phyloP scores from a whole-genome alignment of 1,140 invertebrate genomes.

The Drosophila elegans region DNA sequence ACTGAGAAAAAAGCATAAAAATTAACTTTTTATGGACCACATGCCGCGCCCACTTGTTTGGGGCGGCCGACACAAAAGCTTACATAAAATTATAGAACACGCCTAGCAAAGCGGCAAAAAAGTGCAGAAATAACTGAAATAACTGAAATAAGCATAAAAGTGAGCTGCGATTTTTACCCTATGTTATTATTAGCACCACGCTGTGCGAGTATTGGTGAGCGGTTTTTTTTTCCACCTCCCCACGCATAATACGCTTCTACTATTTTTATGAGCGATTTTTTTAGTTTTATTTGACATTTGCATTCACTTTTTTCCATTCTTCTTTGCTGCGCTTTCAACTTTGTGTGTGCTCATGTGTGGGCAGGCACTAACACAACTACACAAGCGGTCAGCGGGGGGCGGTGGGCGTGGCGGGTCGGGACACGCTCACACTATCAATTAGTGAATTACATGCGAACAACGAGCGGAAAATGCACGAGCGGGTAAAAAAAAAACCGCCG shows the following conservation, averaged over 20 bases:
- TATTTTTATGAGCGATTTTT: constrained; percentile 71
- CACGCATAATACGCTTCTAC: constrained; percentile 66
- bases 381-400: constrained; percentile 38
- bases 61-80: constrained; percentile 26
- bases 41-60: constrained; percentile 58
- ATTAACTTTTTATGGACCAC: constrained; percentile 22
- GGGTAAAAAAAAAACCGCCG: constrained; percentile 42
- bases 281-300: constrained; percentile 66
- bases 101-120: constrained; percentile 41
- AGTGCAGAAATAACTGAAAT: constrained; percentile 50
- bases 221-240: constrained; percentile 13
- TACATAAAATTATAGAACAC: constrained; percentile 67
- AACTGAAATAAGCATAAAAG: constrained; percentile 61
- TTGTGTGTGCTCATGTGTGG: constrained; percentile 21
- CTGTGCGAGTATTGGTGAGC: constrained; percentile 19
- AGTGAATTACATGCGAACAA: constrained; percentile 80
- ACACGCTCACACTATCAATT: constrained; percentile 78
- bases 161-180: constrained; percentile 44
- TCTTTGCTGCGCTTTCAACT: constrained; percentile 30
- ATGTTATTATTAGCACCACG: constrained; percentile 52
- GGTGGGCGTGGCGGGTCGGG: constrained; percentile 1
- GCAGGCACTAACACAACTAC: constrained; percentile 74
- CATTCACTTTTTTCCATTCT: constrained; percentile 48
- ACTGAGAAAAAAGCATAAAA: constrained; percentile 15
- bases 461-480: constrained; percentile 65